These are phyloP conservation scores for Campylorhamphus procurvoides DNA, from an alignment of 2,113 vertebrate species.

Conservation along the genomic window DNA sequence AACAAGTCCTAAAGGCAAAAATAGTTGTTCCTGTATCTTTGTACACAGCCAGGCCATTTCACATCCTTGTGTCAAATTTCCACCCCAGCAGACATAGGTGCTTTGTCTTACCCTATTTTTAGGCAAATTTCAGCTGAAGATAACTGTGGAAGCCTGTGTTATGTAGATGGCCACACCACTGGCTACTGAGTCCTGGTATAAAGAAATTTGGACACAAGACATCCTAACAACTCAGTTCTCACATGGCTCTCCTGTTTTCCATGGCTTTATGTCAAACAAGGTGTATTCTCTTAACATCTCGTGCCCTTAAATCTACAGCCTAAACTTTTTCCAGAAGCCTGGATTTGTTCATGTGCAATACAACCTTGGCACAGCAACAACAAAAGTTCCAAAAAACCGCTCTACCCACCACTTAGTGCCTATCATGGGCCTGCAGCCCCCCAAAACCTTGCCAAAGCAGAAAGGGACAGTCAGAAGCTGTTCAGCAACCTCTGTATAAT, in stretches of 20 bases:
- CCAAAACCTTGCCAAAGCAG: background rate
- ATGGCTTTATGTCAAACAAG: background rate
- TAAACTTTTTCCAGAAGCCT: background rate
- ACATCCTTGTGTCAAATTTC: background rate
- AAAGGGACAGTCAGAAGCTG: background rate
- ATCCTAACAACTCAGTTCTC: background rate
- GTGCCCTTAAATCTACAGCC: background rate
- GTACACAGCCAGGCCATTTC: background rate
- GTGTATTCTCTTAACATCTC: background rate
- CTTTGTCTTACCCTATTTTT: too few species aligned
- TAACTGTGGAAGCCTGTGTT: too few species aligned
- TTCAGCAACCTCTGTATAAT: background rate
- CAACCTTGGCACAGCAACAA: background rate
- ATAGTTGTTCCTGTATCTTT: background rate
- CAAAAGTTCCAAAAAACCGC: background rate
- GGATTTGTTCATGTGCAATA: background rate
- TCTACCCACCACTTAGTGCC: background rate
- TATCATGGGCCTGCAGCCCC: background rate
- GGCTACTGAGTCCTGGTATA: too few species aligned
- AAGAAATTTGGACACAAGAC: rapidly evolving
- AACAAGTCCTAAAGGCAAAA: constrained; percentile 23
- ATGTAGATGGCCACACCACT: too few species aligned
- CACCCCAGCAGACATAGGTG: too few species aligned
- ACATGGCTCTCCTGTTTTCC: background rate
- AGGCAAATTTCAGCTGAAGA: too few species aligned